Evolutionary conservation across 1,140 invertebrate genomes (phyloP).

Genomic region (Apis laboriosa): DNA sequence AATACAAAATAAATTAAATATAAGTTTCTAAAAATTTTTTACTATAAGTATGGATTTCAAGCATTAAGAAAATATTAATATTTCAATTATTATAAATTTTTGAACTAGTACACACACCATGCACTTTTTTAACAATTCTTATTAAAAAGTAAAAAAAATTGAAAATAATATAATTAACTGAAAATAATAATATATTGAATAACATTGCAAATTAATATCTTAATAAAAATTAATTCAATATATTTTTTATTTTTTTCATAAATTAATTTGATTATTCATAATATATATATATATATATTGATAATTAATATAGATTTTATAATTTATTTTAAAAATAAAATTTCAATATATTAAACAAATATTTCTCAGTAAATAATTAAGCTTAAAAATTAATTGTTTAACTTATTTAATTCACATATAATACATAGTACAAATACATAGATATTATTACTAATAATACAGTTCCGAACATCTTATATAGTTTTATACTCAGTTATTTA

Average conservation of each 20-base stretch:
- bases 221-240: constrained; percentile 11
- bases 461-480: constrained; percentile 12
- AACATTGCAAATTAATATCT: constrained; percentile 6
- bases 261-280: constrained; percentile 3
- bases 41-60: constrained; percentile 23
- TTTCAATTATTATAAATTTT: constrained; percentile 25
- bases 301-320: neutral
- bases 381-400: neutral
- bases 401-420: neutral
- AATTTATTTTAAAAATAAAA: neutral
- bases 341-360: neutral
- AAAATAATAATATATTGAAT: neutral
- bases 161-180: constrained; percentile 2
- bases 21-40: neutral
- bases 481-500: constrained; percentile 10
- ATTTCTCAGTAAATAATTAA: neutral
- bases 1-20: constrained; percentile 19
- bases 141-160: neutral
- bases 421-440: neutral
- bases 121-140: constrained; percentile 32
- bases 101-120: constrained; percentile 48
- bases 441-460: neutral
- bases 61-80: constrained; percentile 11
- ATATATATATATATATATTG: neutral
- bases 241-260: constrained; percentile 1